phyloP scores from a whole-genome alignment of 2,113 vertebrate species.

The Progne subis region DNA sequence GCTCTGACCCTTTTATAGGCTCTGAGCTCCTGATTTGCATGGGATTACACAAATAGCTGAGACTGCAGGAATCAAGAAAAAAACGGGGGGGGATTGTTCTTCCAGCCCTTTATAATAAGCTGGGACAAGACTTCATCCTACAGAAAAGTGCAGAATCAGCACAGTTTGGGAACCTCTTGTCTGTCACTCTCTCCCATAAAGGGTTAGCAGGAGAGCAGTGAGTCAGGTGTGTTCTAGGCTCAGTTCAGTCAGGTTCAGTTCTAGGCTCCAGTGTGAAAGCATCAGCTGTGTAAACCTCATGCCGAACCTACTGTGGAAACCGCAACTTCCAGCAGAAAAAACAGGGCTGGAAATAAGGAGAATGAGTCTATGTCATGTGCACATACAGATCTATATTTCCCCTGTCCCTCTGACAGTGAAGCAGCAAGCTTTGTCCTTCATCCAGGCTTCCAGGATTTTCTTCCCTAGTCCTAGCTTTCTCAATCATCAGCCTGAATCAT shows the following conservation, averaged over 20 bases:
- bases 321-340: background rate
- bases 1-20: background rate
- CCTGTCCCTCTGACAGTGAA: background rate
- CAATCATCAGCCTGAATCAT: constrained; percentile 66
- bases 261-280: background rate
- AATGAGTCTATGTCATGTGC: background rate
- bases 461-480: constrained; percentile 71
- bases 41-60: background rate
- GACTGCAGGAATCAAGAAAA: background rate
- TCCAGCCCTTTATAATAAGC: background rate
- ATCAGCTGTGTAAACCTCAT: background rate
- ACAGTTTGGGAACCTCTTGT: background rate
- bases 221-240: background rate
- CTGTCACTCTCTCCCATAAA: background rate
- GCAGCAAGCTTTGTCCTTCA: constrained; percentile 32
- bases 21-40: background rate
- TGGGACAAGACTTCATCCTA: background rate
- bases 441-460: constrained; percentile 63
- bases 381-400: background rate
- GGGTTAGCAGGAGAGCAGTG: background rate
- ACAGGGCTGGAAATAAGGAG: background rate
- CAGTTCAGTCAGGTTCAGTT: no score
- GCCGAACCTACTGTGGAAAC: rapidly evolving
- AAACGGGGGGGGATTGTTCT: background rate
- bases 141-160: background rate